Base-by-base conservation (phyloP, 2,888 invertebrate genomes). In the Desoria tigrina region DNA sequence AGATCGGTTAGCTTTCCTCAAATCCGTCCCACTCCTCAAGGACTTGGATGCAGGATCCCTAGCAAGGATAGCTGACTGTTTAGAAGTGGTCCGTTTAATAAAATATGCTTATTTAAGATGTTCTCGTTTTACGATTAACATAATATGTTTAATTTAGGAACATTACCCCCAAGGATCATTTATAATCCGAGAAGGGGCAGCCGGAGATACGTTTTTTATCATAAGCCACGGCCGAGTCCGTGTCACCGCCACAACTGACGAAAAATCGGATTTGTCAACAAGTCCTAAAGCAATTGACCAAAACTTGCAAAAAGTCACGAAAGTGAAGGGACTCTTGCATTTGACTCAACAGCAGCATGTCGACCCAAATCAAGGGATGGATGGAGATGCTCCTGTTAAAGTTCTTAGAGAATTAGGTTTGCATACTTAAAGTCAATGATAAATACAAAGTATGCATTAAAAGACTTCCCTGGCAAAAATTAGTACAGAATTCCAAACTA, bases 151-250 rank as follows among this genome's bases (percentile, higher is more conserved):
- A 16, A 51, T 24, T 16, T 51, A 90, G 86, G 90, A 92, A 81
- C 91, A 90, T 79, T 94, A 90, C 80, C 85, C 87, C 28, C 85
- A 89, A 2, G 90, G 88, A 1, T 87, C 88, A 0, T 86, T 86
- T 68, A 92, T 94, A 65, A 88, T 94, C 14, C 84, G 88, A 0
- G 92, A 94, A 81, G 94, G 93, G 0, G 92, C 92, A 75, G 84
- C 85, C 32, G 94, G 94, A 2, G 91, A 94, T 79, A 92, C 91
- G 76, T 94, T 94, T 82, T 94, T 90, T 78, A 92, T 94, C 65
- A 92, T 94, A 77, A 88, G 90, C 71, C 90, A 90, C 6, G 92
- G 92, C 21, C 87, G 86, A 18, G 92, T 92, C 6, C 85, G 86
- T 55, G 86, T 91, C 57, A 88, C 87, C 14, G 62, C 71, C 4